Conservation (phyloP, 1,140 invertebrate species). For the Macrobrachium nipponense region DNA sequence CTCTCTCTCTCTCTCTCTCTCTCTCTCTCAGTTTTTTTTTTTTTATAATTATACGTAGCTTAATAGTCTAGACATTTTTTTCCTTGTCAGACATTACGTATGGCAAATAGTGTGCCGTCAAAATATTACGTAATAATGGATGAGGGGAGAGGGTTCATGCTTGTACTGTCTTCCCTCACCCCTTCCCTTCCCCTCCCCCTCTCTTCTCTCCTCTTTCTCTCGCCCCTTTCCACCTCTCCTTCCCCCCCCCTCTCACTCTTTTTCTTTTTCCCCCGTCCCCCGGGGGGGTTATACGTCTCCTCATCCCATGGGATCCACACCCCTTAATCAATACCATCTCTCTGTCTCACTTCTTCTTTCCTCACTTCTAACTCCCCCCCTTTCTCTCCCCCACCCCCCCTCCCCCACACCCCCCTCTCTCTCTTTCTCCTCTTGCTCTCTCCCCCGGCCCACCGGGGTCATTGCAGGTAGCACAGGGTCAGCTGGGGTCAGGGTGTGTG, state of each 20-base stretch:
- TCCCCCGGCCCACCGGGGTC: background rate
- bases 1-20: background rate
- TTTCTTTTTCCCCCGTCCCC: no score
- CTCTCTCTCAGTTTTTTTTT: background rate
- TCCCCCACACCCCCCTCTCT: no score
- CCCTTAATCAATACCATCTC: background rate
- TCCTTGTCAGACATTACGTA: no score
- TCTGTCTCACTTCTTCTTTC: background rate
- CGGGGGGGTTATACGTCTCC: background rate
- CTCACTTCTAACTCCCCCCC: background rate
- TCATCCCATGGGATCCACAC: background rate
- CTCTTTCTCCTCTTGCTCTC: conserved; percentile 12
- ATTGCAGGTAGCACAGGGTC: background rate
- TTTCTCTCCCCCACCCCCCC: background rate
- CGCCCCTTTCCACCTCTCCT: background rate
- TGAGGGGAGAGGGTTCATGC: background rate
- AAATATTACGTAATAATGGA: no score
- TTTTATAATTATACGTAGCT: no score
- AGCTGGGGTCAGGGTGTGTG: background rate
- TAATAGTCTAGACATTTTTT: no score
- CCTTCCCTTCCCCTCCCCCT: background rate
- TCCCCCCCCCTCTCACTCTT: no score
- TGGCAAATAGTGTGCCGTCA: no score
- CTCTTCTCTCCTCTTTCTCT: background rate
- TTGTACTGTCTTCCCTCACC: background rate